Percentiles rank a stretch among this genome's conserved stretches.
phyloP scores from a whole-genome alignment of 1,140 invertebrate species.

The Drosophila tani region DNA sequence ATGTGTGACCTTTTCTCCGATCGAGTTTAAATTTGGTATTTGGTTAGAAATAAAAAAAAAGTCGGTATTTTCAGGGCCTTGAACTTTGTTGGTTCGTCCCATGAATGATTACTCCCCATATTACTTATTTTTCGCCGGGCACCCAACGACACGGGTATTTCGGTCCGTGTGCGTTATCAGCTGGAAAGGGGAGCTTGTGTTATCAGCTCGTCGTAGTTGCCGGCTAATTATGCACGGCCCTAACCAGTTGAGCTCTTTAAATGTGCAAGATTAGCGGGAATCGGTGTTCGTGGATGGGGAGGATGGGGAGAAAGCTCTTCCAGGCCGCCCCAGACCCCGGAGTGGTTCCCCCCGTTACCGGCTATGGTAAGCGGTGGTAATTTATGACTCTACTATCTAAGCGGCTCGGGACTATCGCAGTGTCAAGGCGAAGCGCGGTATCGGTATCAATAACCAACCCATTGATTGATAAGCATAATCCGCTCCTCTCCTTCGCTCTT shows the following conservation, averaged over 20 bases:
- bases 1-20: no score
- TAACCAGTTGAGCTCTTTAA: slow-evolving; percentile 48
- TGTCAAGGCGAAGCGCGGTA: slow-evolving; percentile 24
- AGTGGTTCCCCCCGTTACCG: slow-evolving; percentile 12
- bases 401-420: slow-evolving; percentile 22
- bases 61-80: no score
- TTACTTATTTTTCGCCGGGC: slow-evolving; percentile 3
- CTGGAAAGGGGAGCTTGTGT: slow-evolving; percentile 8
- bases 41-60: no score
- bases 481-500: slow-evolving; percentile 3
- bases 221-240: slow-evolving; percentile 46
- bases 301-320: not conserved
- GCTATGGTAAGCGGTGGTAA: slow-evolving; percentile 16
- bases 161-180: slow-evolving; percentile 25
- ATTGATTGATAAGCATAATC: slow-evolving; percentile 41
- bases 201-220: slow-evolving; percentile 35
- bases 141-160: not conserved
- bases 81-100: no score
- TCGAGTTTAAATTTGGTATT: no score
- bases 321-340: no score
- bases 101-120: not conserved
- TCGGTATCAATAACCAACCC: slow-evolving; percentile 10
- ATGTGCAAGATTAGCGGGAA: slow-evolving; percentile 29
- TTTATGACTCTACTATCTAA: slow-evolving; percentile 25
- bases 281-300: slow-evolving; percentile 11